Evolutionary conservation across 2,113 vertebrate genomes (phyloP).

Genomic region (Centrocercus urophasianus): DNA sequence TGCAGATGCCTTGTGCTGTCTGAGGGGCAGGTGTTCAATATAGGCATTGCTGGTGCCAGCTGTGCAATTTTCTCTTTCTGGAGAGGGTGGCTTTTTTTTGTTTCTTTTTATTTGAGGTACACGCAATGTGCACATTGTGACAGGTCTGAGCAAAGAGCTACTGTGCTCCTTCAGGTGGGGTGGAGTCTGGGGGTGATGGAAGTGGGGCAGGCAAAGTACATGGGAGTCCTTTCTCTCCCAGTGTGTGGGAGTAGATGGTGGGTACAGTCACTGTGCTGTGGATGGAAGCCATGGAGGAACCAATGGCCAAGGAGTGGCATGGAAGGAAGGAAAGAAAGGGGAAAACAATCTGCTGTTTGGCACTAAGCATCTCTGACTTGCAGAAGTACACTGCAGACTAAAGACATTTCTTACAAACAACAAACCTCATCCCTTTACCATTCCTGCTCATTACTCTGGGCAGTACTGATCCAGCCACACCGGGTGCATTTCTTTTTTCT

Average conservation of each 20-base stretch:
- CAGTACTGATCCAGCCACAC: slow-evolving; percentile 39
- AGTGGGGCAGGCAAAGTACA: not conserved
- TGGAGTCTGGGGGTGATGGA: not conserved
- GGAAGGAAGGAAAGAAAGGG: slow-evolving; percentile 26
- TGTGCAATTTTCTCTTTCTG: slow-evolving; percentile 32
- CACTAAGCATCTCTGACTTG: slow-evolving; percentile 50
- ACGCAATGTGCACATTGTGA: slow-evolving; percentile 50
- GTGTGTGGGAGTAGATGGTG: not conserved
- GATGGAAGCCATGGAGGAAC: slow-evolving; percentile 34
- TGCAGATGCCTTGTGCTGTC: not conserved
- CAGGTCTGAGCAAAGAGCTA: slow-evolving; percentile 71
- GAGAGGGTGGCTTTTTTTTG: not conserved
- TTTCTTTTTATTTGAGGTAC: slow-evolving; percentile 25
- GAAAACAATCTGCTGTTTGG: slow-evolving; percentile 9
- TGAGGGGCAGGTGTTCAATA: not conserved
- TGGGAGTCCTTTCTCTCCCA: slow-evolving; percentile 8
- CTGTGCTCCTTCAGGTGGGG: slow-evolving; percentile 40
- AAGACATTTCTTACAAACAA: slow-evolving; percentile 54
- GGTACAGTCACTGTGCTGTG: slow-evolving; percentile 42
- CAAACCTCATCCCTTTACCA: slow-evolving; percentile 66
- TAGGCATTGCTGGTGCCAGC: slow-evolving; percentile 66
- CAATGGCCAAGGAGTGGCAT: not conserved
- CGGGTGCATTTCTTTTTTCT: slow-evolving; percentile 55
- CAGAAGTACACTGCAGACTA: slow-evolving; percentile 48
- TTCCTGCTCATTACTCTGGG: slow-evolving; percentile 56